phyloP scores from a whole-genome alignment of 1,140 invertebrate species.

The Hestina assimilis region DNA sequence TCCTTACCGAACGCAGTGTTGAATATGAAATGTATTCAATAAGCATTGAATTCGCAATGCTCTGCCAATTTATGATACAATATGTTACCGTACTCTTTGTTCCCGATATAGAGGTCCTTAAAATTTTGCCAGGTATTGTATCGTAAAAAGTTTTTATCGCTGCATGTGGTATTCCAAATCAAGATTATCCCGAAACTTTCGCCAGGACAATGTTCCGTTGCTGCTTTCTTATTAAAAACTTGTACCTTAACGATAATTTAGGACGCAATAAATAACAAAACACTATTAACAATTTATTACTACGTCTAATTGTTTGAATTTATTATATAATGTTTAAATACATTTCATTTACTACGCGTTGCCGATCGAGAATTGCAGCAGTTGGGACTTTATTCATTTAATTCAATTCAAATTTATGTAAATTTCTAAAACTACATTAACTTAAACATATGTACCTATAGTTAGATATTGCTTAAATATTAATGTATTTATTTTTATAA shows the following conservation, averaged over 20 bases:
- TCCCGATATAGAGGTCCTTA: conserved; percentile 1
- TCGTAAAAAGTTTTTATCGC: background rate
- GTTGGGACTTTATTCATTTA: too few species aligned
- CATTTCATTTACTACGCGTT: too few species aligned
- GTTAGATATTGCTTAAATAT: background rate
- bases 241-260: background rate
- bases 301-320: too few species aligned
- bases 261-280: too few species aligned
- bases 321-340: too few species aligned
- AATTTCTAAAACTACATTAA: background rate
- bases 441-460: background rate
- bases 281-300: too few species aligned
- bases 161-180: background rate
- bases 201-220: too few species aligned
- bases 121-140: background rate
- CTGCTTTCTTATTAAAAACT: background rate
- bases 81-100: conserved; percentile 8
- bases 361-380: too few species aligned
- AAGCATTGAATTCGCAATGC: conserved; percentile 19
- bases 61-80: conserved; percentile 10
- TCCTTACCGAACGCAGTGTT: conserved; percentile 18
- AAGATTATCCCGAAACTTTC: too few species aligned
- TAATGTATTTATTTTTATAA: background rate
- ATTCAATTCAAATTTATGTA: too few species aligned
- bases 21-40: conserved; percentile 30